phyloP scores from a whole-genome alignment of 2,888 invertebrate genomes.

The Drosophila tripunctata region DNA sequence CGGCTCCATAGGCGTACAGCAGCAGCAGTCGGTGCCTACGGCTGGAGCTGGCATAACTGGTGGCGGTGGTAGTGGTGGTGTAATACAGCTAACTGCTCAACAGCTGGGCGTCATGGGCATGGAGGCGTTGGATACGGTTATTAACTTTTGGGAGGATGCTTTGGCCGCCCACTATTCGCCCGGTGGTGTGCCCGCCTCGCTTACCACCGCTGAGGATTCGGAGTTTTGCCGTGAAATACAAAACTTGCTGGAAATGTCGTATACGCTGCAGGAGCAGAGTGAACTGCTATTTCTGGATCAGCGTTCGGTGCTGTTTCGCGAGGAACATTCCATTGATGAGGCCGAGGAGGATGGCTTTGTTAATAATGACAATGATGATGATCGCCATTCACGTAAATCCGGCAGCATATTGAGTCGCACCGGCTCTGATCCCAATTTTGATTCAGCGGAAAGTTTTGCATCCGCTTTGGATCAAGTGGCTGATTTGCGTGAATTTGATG shows the following conservation, averaged over 20 bases:
- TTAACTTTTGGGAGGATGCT: slow-evolving; percentile 98
- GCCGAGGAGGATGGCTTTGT: slow-evolving; percentile 73
- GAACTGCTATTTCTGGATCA: slow-evolving; percentile 95
- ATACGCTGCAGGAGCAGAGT: slow-evolving; percentile 93
- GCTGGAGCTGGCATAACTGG: no score
- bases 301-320: slow-evolving; percentile 93
- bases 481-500: slow-evolving; percentile 94
- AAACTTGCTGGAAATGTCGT: slow-evolving; percentile 92
- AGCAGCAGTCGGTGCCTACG: slow-evolving; percentile 56
- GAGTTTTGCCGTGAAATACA: slow-evolving; percentile 93
- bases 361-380: slow-evolving; percentile 64
- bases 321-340: slow-evolving; percentile 88
- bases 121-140: slow-evolving; percentile 96
- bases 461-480: slow-evolving; percentile 97
- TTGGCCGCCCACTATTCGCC: slow-evolving; percentile 89
- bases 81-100: slow-evolving; percentile 90
- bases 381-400: slow-evolving; percentile 76
- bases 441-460: slow-evolving; percentile 97
- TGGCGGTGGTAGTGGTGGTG: slow-evolving; percentile 14
- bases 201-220: slow-evolving; percentile 93
- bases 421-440: slow-evolving; percentile 87
- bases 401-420: slow-evolving; percentile 78
- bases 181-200: slow-evolving; percentile 85
- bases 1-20: slow-evolving; percentile 87
- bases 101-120: slow-evolving; percentile 96